Base-by-base conservation (phyloP, 1,140 invertebrate genomes). In the Danaus plexippus region DNA sequence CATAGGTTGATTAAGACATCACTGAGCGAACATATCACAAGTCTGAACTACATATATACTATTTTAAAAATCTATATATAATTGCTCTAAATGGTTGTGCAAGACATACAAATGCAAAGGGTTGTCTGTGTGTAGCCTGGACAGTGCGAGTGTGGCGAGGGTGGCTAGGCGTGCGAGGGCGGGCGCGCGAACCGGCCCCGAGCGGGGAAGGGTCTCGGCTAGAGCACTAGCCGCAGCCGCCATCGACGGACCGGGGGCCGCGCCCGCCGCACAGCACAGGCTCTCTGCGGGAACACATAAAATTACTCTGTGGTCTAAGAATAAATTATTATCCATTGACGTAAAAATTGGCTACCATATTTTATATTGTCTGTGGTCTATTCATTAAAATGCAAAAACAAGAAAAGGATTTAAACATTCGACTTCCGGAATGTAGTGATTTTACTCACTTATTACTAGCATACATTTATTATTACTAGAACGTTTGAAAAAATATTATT, bases 91-190 rank as follows among this genome's bases (percentile, higher is more conserved):
- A 22, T 48, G 9, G 11, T 15, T 48, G n/a, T 48, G 47, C 7
- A n/a, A n/a, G 13, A 72, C 73, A 66, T n/a, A 83, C 80, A 80
- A 41, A 54, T 83, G 80, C 63, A 80, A 41, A 10, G 77, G 77
- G 60, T 79, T 80, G 57, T 77, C 75, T 4, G 53, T 9, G 2
- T 83, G 64, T 32, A 83, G 67, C 0, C 69, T 47, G 7, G 53
- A 10, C 8, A 77, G 54, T 5, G 75, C 74, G 4, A 71, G 63
- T 8, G 57, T 22, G 2, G 79, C 77, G 10, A 82, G 67, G 11
- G 52, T 47, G 6, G 77, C 75, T 9, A 81, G 71, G 0, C 75
- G 67, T 1, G 42, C 47, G 9, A 80, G 67, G 15, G 80, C 76
- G 9, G n/a, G 32, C 9, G 66, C 61, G 1, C 77, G 68, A 52